Base-by-base conservation (phyloP, 2,113 vertebrate species). In the Callipepla californica region DNA sequence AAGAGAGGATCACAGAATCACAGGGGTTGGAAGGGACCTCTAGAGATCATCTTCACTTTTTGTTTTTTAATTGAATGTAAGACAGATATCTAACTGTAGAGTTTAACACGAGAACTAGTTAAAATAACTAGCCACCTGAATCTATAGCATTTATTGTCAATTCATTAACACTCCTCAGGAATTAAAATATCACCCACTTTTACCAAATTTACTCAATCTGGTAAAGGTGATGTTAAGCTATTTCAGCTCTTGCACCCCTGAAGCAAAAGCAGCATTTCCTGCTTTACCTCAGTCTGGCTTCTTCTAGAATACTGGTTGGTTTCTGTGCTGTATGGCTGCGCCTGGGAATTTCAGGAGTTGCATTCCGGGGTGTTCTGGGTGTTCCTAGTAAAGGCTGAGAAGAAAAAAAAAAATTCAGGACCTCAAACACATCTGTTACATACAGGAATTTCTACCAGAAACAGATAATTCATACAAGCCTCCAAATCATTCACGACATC, bases 211-310 rank as follows among this genome's bases (percentile, higher is more conserved):
- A 66, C 53, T 44, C 63, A 13, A 10, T 38, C 38, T 3, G 2
- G 5, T 47, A 55, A 83, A 87, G 67, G 51, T n/a, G 32, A 38
- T 22, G 51, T 61, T 50, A 36, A 15, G 20, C 30, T 28, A 28
- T 26, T 53, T 83, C 58, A 74, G 26, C 34, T 72, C 6, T 17
- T 42, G 19, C 36, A 44, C 34, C 58, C 4, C n/a, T 69, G 11
- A 89, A 3, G 2, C 18, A 86, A 80, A 7, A 36, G 62, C n/a
- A 21, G 13, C 0, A 45, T 59, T 80, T 85, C 63, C 47, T 76
- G 53, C 38, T 51, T 6, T 90, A 99, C 99, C 99, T 99, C 32
- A 98, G 85, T 42, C 98, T 97, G 67, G 99, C 99, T 93, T 99
- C 98, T 92, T 99, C 99, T 42, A 99, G 95, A 2, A 98, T 48